phyloP scores from a whole-genome alignment of 2,888 invertebrate species.

The Oxytorus armatus region DNA sequence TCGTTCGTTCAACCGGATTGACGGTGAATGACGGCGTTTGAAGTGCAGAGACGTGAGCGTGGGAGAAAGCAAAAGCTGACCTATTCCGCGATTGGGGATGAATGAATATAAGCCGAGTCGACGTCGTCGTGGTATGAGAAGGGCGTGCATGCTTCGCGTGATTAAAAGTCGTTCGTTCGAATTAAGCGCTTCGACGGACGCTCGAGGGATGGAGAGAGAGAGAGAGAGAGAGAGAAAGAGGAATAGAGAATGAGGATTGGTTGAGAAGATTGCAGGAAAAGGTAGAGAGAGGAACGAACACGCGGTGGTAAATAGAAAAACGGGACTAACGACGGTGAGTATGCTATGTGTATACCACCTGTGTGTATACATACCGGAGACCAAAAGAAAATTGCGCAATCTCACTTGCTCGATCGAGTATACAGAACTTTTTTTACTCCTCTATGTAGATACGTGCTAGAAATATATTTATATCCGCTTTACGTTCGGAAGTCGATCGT shows the following conservation, averaged over 20 bases:
- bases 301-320: conserved; percentile 65
- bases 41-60: conserved; percentile 10
- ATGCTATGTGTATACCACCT: conserved; percentile 14
- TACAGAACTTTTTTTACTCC: conserved; percentile 25
- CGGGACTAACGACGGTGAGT: conserved; percentile 14
- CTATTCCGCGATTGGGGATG: conserved; percentile 39
- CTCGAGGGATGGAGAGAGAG: conserved; percentile 31
- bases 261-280: conserved; percentile 47
- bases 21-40: background rate
- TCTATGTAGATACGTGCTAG: conserved; percentile 12
- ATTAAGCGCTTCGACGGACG: conserved; percentile 66
- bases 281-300: conserved; percentile 45
- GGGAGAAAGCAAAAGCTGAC: conserved; percentile 36
- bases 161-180: conserved; percentile 69
- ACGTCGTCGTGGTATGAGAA: conserved; percentile 51
- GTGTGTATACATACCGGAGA: conserved; percentile 1
- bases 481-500: conserved; percentile 17
- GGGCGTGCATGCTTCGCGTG: conserved; percentile 58
- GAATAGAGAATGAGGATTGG: conserved; percentile 15
- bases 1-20: conserved; percentile 6
- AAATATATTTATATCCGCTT: conserved; percentile 28
- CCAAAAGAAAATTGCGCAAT: conserved; percentile 42
- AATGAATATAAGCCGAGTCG: conserved; percentile 61
- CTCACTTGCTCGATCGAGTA: conserved; percentile 5
- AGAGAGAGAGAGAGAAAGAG: conserved; percentile 4